Conservation (phyloP, 1,140 invertebrate genomes). For the Oscheius sp. region DNA sequence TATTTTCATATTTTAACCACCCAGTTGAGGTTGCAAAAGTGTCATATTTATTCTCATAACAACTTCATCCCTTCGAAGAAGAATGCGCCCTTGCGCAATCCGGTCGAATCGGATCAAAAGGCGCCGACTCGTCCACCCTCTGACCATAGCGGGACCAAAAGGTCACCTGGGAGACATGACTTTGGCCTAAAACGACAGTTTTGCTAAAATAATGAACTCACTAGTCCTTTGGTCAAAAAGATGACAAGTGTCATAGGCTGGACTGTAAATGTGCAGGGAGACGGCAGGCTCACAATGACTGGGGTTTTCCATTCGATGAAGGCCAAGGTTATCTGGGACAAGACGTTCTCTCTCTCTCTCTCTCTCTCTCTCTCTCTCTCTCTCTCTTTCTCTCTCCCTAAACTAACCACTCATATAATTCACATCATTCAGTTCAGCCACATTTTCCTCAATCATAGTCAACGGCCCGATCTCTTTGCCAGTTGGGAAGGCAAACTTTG, state of each 20-base stretch:
- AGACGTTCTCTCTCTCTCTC: background rate
- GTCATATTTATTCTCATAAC: too few species aligned
- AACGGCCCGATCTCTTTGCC: slow-evolving; percentile 39
- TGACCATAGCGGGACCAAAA: slow-evolving; percentile 2
- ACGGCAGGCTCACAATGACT: slow-evolving; percentile 82
- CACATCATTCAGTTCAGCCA: slow-evolving; percentile 74
- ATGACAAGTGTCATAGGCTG: slow-evolving; percentile 82
- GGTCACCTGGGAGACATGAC: background rate
- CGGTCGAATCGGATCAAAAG: background rate
- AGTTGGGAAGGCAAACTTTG: slow-evolving; percentile 74
- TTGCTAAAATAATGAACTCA: background rate
- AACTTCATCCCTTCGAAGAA: too few species aligned
- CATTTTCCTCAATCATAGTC: slow-evolving; percentile 61
- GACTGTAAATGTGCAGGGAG: slow-evolving; percentile 91
- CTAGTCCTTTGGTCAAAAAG: slow-evolving; percentile 74
- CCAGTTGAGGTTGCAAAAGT: too few species aligned
- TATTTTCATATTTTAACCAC: too few species aligned
- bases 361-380: background rate
- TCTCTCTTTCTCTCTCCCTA: background rate
- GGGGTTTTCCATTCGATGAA: slow-evolving; percentile 92
- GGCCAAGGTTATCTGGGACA: slow-evolving; percentile 78
- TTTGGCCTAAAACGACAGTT: slow-evolving; percentile 8
- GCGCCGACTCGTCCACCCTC: background rate
- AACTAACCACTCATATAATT: slow-evolving; percentile 88
- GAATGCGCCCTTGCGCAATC: background rate